phyloP scores from a whole-genome alignment of 2,888 invertebrate species.

The Cosmopolites sordidus region DNA sequence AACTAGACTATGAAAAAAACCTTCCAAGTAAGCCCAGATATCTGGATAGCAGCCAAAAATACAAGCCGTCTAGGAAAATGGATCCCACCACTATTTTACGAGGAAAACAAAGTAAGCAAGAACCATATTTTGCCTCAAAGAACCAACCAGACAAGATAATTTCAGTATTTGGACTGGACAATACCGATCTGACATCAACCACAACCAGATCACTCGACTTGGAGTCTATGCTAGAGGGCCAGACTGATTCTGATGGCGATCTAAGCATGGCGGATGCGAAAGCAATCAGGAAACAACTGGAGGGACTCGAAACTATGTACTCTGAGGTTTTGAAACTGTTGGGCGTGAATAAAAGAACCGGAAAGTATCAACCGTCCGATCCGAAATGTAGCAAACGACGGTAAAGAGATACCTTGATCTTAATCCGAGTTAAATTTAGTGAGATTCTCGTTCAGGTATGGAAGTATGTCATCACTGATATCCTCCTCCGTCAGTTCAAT shows the following conservation, averaged over 20 bases:
- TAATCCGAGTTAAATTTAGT: too few relatives aligned
- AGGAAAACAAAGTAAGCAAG: slow-evolving; percentile 57
- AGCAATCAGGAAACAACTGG: slow-evolving; percentile 73
- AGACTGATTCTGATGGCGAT: slow-evolving; percentile 65
- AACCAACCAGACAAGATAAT: too few relatives aligned
- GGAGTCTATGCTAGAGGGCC: slow-evolving; percentile 72
- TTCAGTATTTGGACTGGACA: slow-evolving; percentile 67
- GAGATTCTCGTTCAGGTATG: slow-evolving; percentile 56
- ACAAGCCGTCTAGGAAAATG: slow-evolving; percentile 51
- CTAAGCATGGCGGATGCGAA: slow-evolving; percentile 72
- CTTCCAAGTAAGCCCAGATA: slow-evolving; percentile 42
- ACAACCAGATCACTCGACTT: slow-evolving; percentile 72
- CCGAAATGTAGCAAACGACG: slow-evolving; percentile 50
- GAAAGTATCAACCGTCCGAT: slow-evolving; percentile 55
- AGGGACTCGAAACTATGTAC: slow-evolving; percentile 83
- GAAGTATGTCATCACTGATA: slow-evolving; percentile 78
- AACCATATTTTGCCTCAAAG: too few relatives aligned
- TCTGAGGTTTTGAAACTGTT: slow-evolving; percentile 69
- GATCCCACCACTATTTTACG: slow-evolving; percentile 52
- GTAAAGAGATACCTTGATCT: neutral
- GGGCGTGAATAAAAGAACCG: slow-evolving; percentile 53
- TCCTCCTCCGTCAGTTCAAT: slow-evolving; percentile 69
- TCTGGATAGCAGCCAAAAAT: slow-evolving; percentile 50
- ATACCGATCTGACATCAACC: slow-evolving; percentile 72
- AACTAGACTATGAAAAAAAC: slow-evolving; percentile 56